Evolutionary conservation across 2,888 invertebrate genomes (phyloP).

Genomic region (Pseudoips prasinana): DNA sequence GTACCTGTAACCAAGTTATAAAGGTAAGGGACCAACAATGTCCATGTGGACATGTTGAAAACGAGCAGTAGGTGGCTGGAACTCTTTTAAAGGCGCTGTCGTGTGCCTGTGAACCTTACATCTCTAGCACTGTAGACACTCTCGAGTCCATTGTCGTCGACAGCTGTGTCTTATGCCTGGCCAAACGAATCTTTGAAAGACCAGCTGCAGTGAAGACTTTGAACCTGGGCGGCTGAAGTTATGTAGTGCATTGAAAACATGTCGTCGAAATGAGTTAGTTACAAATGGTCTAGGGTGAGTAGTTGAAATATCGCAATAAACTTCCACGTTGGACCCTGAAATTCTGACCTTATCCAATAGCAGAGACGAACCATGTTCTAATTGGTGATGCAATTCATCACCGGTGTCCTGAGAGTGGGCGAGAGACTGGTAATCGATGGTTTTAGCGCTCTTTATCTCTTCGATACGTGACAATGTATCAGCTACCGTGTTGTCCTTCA

Average conservation of each 20-base stretch:
- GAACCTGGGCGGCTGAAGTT: constrained; percentile 4
- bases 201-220: constrained; percentile 16
- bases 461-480: background rate
- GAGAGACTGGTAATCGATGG: background rate
- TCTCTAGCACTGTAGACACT: constrained; percentile 43
- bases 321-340: background rate
- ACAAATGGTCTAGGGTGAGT: constrained; percentile 1
- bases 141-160: constrained; percentile 36
- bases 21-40: constrained; percentile 25
- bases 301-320: constrained; percentile 2
- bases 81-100: background rate
- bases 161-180: constrained; percentile 44
- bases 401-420: background rate
- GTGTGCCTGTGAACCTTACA: constrained; percentile 38
- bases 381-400: background rate
- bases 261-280: background rate
- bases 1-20: constrained; percentile 20
- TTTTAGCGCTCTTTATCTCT: background rate
- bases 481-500: background rate
- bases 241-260: constrained; percentile 3
- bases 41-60: constrained; percentile 47
- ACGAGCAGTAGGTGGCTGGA: constrained; percentile 1
- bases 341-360: background rate
- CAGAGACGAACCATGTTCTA: background rate
- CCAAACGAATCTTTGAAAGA: constrained; percentile 49